Percentiles rank a stretch among this genome's conserved stretches.
These are phyloP conservation scores for Macrostomum lignano DNA, from an alignment of 1,140 invertebrate species.

Conservation along the genomic window DNA sequence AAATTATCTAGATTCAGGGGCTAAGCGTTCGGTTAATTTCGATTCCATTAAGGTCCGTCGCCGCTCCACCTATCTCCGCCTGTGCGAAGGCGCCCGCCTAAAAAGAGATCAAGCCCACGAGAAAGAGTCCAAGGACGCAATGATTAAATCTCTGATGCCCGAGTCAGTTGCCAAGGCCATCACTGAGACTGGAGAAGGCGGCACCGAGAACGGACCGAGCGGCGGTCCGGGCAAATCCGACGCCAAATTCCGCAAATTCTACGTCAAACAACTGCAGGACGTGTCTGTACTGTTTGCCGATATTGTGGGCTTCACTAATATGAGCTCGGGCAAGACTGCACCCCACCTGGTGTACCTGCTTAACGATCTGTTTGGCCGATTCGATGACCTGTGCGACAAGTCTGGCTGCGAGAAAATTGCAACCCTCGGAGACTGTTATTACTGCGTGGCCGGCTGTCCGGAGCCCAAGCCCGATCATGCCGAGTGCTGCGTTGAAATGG, in stretches of 20 bases:
- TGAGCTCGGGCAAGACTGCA: conserved; percentile 63
- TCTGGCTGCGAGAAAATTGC: conserved; percentile 36
- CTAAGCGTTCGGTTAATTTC: too few species aligned
- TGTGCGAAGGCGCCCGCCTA: too few species aligned
- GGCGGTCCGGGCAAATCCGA: too few species aligned
- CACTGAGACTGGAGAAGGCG: too few species aligned
- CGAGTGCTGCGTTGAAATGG: conserved; percentile 75
- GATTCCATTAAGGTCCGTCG: too few species aligned
- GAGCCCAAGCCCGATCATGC: conserved; percentile 61
- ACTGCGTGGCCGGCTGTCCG: conserved; percentile 65
- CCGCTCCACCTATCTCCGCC: too few species aligned
- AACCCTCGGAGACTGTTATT: conserved; percentile 55
- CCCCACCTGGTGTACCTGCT: conserved; percentile 50
- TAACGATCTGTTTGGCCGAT: conserved; percentile 30
- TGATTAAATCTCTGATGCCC: too few species aligned
- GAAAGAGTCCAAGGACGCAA: too few species aligned
- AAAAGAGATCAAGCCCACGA: too few species aligned
- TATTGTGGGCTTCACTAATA: conserved; percentile 82
- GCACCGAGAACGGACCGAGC: too few species aligned
- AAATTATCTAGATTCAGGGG: too few species aligned
- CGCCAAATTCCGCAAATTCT: conserved; percentile 1
- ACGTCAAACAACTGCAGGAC: conserved; percentile 61
- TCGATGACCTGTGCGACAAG: conserved; percentile 51
- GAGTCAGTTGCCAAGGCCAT: too few species aligned
- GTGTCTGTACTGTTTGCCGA: conserved; percentile 78